Base-by-base conservation (phyloP, 2,888 invertebrate genomes). In the Syrphus vitripennis region DNA sequence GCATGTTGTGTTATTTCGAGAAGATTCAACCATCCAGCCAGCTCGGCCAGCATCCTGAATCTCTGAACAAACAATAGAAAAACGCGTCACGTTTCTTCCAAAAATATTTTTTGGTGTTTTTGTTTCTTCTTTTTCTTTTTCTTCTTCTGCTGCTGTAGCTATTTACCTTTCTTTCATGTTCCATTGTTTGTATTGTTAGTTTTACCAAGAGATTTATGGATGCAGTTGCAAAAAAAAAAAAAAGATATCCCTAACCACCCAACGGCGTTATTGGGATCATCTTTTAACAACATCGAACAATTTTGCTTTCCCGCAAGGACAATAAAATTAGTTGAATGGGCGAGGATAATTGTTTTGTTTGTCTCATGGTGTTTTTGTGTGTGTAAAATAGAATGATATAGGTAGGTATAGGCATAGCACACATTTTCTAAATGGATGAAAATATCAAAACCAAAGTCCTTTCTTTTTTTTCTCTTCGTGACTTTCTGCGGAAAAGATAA, bases 291-390 rank as follows among this genome's bases (percentile, higher is more conserved):
- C 70, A 70, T 65, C 29, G 29, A 71, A 71, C 57, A 76, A 59
- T 80, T 72, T 72, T 76, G 53, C 76, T 76, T 76, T 72, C 71
- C 83, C 81, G 76, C 84, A 84, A 86, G 77, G 69, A 78, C 77
- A 86, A 86, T 82, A 82, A 86, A 86, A 86, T 86, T 86, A 82
- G 82, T 61, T 82, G 82, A 86, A 86, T 82, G 77, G 69, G 63
- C 82, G 86, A 74, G 40, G 74, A 78, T 86, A 86, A 86, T 82
- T 86, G 78, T 82, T 78, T 82, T 84, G n/a, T 50, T 31, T 76
- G 31, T 76, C 50, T 19, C 12, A 4, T 1, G 4, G n/a, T 21
- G 14, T 53, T 2, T 26, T n/a, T 26, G 6, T 37, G 5, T 40
- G 31, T 74, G 31, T 61, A n/a, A n/a, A n/a, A n/a, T n/a, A n/a